These are phyloP conservation scores for Prionailurus bengalensis DNA, from an alignment of 2,113 vertebrate genomes.

Conservation along the genomic window DNA sequence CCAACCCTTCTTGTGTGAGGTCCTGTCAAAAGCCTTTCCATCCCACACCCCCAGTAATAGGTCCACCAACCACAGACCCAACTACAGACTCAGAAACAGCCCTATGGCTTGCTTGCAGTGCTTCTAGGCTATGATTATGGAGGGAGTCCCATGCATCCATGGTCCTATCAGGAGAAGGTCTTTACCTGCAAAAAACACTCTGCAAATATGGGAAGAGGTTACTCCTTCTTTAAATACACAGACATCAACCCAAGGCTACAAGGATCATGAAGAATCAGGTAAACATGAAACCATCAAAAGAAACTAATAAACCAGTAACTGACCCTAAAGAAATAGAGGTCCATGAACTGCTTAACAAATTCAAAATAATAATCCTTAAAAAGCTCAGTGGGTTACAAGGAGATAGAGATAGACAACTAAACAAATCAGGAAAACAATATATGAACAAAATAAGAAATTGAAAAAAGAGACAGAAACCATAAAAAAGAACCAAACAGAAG, in stretches of 20 bases:
- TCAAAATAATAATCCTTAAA: neutral
- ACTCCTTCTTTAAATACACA: neutral
- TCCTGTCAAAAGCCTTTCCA: neutral
- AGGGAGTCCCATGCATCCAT: neutral
- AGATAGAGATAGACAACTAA: neutral
- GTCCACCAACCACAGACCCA: neutral
- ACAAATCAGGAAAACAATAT: neutral
- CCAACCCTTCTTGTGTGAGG: neutral
- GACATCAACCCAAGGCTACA: neutral
- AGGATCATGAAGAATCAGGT: neutral
- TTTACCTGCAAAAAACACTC: neutral
- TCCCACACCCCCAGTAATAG: neutral
- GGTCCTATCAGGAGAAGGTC: neutral
- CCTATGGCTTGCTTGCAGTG: neutral
- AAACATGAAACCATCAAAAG: no score
- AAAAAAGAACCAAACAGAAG: neutral
- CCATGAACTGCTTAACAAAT: neutral
- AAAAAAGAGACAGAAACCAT: neutral
- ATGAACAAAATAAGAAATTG: neutral
- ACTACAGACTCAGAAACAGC: neutral
- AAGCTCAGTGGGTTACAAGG: neutral
- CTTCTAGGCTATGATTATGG: neutral
- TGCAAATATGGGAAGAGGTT: neutral
- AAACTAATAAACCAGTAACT: neutral
- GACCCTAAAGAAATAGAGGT: neutral